phyloP scores from a whole-genome alignment of 37 sponge, comb jelly and placozoan genomes.

The Hormiphora californensis region DNA sequence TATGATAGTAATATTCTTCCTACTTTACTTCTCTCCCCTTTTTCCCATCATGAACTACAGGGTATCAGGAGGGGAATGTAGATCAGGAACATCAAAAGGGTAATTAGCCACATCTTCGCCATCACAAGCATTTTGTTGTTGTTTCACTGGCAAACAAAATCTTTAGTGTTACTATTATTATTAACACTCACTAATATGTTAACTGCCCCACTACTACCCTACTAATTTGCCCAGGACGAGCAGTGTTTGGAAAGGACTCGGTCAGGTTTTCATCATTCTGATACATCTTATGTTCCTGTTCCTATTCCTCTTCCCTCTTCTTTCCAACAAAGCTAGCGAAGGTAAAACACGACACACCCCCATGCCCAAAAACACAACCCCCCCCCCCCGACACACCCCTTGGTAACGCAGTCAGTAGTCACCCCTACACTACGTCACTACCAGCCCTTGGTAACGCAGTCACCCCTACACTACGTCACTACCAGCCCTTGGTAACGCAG shows the following conservation, averaged over 20 bases:
- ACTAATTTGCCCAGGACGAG: background rate
- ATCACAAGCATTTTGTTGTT: background rate
- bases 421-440: too few species aligned
- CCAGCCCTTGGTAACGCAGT: too few species aligned
- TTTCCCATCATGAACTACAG: background rate
- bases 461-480: too few species aligned
- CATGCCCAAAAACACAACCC: too few species aligned
- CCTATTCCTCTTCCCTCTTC: background rate
- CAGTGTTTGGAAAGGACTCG: background rate
- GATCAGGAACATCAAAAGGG: conserved; percentile 12
- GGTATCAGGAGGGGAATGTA: background rate
- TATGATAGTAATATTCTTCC: background rate
- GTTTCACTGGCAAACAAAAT: background rate
- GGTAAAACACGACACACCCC: too few species aligned
- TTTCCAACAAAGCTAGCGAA: background rate
- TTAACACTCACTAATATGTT: too few species aligned
- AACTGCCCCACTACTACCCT: too few species aligned
- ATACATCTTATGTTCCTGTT: background rate
- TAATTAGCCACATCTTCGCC: too few species aligned
- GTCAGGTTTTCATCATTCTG: background rate
- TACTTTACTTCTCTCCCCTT: background rate
- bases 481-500: too few species aligned
- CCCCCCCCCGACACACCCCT: too few species aligned
- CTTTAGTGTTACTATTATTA: too few species aligned
- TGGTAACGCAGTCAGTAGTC: too few species aligned